These are phyloP conservation scores for Prietella phreatophila DNA, from an alignment of 2,113 vertebrate genomes.

Conservation along the genomic window DNA sequence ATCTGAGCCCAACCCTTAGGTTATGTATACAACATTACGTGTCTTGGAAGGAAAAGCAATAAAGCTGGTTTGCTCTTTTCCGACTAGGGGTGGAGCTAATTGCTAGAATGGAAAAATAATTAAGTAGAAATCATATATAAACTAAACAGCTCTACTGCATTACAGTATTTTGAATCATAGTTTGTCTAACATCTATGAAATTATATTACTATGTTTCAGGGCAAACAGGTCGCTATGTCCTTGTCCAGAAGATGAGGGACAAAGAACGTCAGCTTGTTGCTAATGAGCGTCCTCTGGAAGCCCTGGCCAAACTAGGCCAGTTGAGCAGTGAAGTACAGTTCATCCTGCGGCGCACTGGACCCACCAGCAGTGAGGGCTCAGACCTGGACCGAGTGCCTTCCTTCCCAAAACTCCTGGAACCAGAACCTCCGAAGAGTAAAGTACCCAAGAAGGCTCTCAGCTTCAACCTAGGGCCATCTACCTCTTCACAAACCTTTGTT, in stretches of 20 bases:
- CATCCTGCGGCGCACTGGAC: slow-evolving; percentile 81
- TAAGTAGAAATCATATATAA: neutral
- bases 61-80: neutral
- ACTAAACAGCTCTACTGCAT: neutral
- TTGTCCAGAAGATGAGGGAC: slow-evolving; percentile 81
- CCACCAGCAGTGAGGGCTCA: slow-evolving; percentile 71
- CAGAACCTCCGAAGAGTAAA: slow-evolving; percentile 59
- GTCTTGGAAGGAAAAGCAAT: neutral
- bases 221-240: slow-evolving; percentile 88
- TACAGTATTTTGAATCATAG: neutral
- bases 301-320: slow-evolving; percentile 83
- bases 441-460: slow-evolving; percentile 74
- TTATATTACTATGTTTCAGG: slow-evolving; percentile 66
- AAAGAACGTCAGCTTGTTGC: slow-evolving; percentile 83
- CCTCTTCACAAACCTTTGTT: slow-evolving; percentile 32
- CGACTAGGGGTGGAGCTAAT: neutral
- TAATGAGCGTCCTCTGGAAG: slow-evolving; percentile 79
- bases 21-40: neutral
- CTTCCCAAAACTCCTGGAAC: slow-evolving; percentile 62
- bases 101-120: neutral
- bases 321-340: slow-evolving; percentile 85
- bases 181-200: neutral
- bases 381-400: slow-evolving; percentile 6
- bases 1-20: neutral
- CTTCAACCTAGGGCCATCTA: slow-evolving; percentile 72